phyloP scores from a whole-genome alignment of 1,140 invertebrate genomes.

The Chrysoperla carnea region DNA sequence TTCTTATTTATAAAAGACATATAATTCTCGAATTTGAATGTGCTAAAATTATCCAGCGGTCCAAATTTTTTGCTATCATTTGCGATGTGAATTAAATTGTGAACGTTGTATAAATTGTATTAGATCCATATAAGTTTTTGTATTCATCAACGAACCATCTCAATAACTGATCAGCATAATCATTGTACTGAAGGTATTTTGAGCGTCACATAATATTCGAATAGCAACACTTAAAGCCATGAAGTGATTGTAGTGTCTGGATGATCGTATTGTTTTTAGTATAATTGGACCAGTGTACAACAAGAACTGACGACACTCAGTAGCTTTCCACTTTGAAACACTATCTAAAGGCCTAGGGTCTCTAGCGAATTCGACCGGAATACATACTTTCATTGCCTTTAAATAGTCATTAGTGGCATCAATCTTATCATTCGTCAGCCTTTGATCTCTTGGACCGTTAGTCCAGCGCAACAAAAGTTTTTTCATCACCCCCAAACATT shows the following conservation, averaged over 20 bases:
- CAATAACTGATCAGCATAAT: constrained; percentile 4
- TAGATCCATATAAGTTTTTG: constrained; percentile 5
- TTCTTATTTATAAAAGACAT: constrained; percentile 2
- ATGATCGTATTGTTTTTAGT: constrained; percentile 3
- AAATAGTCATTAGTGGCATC: too few species aligned
- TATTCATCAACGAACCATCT: constrained; percentile 5
- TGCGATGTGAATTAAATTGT: constrained; percentile 6
- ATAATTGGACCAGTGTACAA: constrained; percentile 13
- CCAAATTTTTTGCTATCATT: constrained; percentile 5
- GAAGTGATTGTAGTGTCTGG: constrained; percentile 4
- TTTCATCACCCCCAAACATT: too few species aligned
- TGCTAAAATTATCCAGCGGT: constrained; percentile 3
- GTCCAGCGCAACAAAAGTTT: too few species aligned
- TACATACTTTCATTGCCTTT: background rate
- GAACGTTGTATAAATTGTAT: constrained; percentile 8
- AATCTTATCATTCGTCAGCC: too few species aligned
- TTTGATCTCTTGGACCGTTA: too few species aligned
- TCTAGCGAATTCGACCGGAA: constrained; percentile 14
- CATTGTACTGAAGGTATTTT: background rate
- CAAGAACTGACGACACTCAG: constrained; percentile 17
- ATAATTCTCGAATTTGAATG: constrained; percentile 7
- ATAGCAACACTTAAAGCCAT: constrained; percentile 4
- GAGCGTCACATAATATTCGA: constrained; percentile 1
- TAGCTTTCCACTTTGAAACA: constrained; percentile 17
- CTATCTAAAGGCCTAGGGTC: constrained; percentile 11